Base-by-base conservation (phyloP, 2,113 vertebrate species). In the Bubalus kerabau region DNA sequence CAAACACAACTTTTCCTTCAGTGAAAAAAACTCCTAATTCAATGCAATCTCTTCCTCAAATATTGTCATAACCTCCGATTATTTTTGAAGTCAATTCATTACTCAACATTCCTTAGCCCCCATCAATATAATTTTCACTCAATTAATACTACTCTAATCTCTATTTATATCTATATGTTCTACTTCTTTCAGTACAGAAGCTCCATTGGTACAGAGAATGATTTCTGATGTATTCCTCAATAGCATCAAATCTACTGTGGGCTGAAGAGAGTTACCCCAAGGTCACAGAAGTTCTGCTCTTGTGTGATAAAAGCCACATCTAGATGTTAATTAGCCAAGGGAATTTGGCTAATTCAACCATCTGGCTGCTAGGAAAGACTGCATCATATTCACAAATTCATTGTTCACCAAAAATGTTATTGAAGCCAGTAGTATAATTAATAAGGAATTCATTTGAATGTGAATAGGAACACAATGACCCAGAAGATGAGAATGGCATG, bases 371-470 rank as follows among this genome's bases (percentile, higher is more conserved):
- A 71, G 36, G 48, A 95, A 97, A 56, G 11, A 74, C 48, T 89
- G 59, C 13, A 90, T 74, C 85, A 96, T 91, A 91, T 91, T 98
- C 90, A 96, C 91, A 78, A 95, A 97, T 93, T 84, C 21, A n/a
- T 74, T 96, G 67, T 92, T 50, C 54, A 94, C n/a, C 86, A 95
- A 97, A 97, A 94, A 26, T 87, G 56, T 50, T 95, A 91, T 91
- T 95, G 91, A 98, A 97, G 40, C 71, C 96, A 95, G 94, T 97
- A 94, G 94, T 86, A 90, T 54, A 93, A 91, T 97, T 98, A 97
- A 97, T 96, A 93, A 97, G 84, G 86, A 97, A 95, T 97, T 84
- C 71, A 94, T 98, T 97, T 97, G 52, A 91, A 97, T 98, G 88
- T 95, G 82, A 88, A 54, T 91, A 1, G 67, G 59, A 97, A 96